Evolutionary conservation across 2,113 vertebrate genomes (phyloP), one percentile per base, ranked within the genome.

Genomic region (Rhodinocichla rosea): DNA sequence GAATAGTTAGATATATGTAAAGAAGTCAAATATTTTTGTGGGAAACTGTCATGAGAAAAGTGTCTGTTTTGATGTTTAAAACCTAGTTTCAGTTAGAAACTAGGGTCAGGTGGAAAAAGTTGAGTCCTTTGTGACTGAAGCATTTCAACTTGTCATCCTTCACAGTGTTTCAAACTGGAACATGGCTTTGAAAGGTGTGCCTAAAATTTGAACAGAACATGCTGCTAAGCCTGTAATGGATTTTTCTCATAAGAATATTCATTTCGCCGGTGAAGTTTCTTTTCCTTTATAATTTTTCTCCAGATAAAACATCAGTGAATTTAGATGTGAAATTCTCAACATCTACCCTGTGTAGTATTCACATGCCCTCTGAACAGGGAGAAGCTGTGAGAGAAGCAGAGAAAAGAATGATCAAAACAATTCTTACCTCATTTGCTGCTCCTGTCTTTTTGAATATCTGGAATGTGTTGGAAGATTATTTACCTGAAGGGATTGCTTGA

Each of bases 31-130:
- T 40, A 15, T 10, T 20, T 59, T 62, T 74, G 4, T 57, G 39
- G 24, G 23, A 2, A 73, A 22, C 2, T 7, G 1, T 37, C 4
- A 30, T 19, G 7, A 70, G 5, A 47, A 83, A 80, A 83, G 32
- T 40, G 16, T 15, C 5, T 44, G 1, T 53, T 62, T 65, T 69
- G 10, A 9, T 64, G 10, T 53, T 75, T 64, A 49, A 79, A 79
- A 20, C 13, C 4, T 39, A 9, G 4, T 60, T 68, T 44, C 44
- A 23, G 3, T 37, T 57, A 40, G 30, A 63, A 63, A 35, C 2
- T 11, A 6, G 4, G 8, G 6, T 2, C 4, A 2, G 4, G 2
- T 20, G 2, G 4, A 26, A 21, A 47, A 39, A 52, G 2, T 13
- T 4, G 15, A 70, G 63, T 39, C 18, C 3, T 62, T 26, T 22